Base-by-base conservation (phyloP, 2,888 invertebrate genomes). In the Conus canariensis region DNA sequence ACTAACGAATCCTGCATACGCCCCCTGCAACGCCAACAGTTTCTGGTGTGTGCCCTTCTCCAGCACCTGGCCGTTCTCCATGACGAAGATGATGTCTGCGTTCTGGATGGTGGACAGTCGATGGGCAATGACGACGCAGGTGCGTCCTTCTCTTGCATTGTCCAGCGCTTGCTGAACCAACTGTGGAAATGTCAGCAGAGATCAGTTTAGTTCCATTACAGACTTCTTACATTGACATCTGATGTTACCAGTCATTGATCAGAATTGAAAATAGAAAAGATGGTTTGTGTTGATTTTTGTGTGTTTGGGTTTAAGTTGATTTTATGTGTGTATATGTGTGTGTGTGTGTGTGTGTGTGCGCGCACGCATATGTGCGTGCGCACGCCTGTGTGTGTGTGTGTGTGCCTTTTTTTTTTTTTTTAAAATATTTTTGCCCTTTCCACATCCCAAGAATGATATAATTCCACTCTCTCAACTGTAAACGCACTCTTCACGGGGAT, bases 41-140 rank as follows among this genome's bases (percentile, higher is more conserved):
- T 95, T 93, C 70, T 94, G 93, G 91, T 96, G 96, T 8, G 94
- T 95, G 4, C 96, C 96, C 58, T 92, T 92, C 91, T 96, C 96
- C 0, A 95, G 92, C 3, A 95, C 93, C 77, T 90, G 91, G 12
- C 95, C 96, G 70, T 93, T 92, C 77, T 95, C 94, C 59, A 96
- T 94, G 60, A 95, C 94, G 90, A 93, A 94, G 80, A 96, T 96
- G 80, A 93, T 91, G 92, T 97, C 96, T 58, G 96, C 96, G 89
- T 96, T 96, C 91, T 96, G 96, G 25, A 97, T 96, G 0, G 97
- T 97, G 10, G 96, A 96, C 58, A 97, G 94, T 8, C 97, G 94
- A 91, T 97, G 97, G 0, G 97, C 97, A 58, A 97, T 96, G n/a
- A 97, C 95, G 67, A 97, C 94, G 56, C 96, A 96, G 0, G 97